Evolutionary conservation across 1,140 invertebrate genomes (phyloP), one percentile per base, ranked within the genome.

Genomic region (Leptonema lineaticorne): DNA sequence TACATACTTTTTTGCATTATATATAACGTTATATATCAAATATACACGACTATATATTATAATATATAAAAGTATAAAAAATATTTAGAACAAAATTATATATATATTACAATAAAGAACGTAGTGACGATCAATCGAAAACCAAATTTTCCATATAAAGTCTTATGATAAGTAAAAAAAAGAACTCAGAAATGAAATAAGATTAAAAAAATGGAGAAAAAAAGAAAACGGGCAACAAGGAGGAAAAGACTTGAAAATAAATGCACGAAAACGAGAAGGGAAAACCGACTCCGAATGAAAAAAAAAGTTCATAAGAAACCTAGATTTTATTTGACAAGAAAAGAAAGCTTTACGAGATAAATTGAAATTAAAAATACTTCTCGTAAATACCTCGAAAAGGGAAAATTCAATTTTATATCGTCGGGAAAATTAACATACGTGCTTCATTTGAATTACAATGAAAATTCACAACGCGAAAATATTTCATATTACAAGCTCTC

Each of bases 321-420:
- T 26, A 66, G 48, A 56, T 66, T 48, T 56, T 57, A 56, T 66
- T 56, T 50, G 24, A 56, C 27, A 28, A 57, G 48, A 50, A 50
- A 30, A 33, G 22, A 57, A 30, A 66, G 50, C 48, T 11, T 33
- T 53, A 33, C 20, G 64, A 30, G 64, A 56, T 53, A 33, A 37
- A 66, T 57, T 66, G 48, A 66, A 66, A 66, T 79, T 76, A 78
- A 78, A 78, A 75, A 76, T 78, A 74, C 78, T 78, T 78, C 74
- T 72, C 50, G 22, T 53, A 53, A 53, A 53, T 53, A 53, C 50
- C 50, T 53, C 27, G 27, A 26, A n/a, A n/a, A 53, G 22, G 27
- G 50, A 53, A 53, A 53, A 53, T 53, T 53, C 50, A 53, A 53
- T 53, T 53, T 53, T 26, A 26, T 26, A 53, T 53, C 20, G 27